Percentiles rank a stretch among this genome's conserved stretches.
Evolutionary conservation across 2,797 vertebrate species (phyloP).

Genomic region (Squalus acanthias): DNA sequence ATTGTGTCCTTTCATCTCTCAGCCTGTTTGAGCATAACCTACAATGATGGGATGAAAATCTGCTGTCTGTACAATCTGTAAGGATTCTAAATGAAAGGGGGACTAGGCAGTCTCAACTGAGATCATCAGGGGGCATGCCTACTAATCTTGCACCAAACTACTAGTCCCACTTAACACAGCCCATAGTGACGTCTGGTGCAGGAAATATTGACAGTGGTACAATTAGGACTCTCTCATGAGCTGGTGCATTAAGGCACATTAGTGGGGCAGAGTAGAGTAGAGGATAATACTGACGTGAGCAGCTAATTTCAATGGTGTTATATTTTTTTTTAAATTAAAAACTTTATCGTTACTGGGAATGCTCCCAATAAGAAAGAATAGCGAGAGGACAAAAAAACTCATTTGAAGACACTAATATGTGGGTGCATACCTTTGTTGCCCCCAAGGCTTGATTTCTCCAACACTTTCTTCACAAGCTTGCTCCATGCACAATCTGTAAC

Average conservation of each 20-base stretch:
- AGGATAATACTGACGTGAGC: neutral
- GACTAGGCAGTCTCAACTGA: neutral
- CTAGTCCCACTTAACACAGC: neutral
- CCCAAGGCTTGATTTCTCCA: neutral
- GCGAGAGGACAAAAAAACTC: neutral
- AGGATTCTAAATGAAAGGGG: neutral
- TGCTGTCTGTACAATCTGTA: neutral
- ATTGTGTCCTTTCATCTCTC: neutral
- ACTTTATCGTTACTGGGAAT: neutral
- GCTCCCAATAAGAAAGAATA: neutral
- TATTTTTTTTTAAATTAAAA: neutral
- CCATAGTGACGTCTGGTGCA: neutral
- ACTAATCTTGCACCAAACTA: neutral
- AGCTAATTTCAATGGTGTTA: neutral
- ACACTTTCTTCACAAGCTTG: neutral
- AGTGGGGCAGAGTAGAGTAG: neutral
- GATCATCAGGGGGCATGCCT: neutral
- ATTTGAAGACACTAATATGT: neutral
- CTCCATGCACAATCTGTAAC: neutral
- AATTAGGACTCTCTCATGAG: neutral
- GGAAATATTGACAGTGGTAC: neutral
- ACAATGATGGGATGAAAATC: neutral
- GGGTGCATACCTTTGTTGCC: neutral
- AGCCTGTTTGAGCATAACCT: neutral
- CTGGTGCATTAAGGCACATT: neutral